These are phyloP conservation scores for Lagria hirta DNA, from an alignment of 2,888 invertebrate species.

Conservation along the genomic window DNA sequence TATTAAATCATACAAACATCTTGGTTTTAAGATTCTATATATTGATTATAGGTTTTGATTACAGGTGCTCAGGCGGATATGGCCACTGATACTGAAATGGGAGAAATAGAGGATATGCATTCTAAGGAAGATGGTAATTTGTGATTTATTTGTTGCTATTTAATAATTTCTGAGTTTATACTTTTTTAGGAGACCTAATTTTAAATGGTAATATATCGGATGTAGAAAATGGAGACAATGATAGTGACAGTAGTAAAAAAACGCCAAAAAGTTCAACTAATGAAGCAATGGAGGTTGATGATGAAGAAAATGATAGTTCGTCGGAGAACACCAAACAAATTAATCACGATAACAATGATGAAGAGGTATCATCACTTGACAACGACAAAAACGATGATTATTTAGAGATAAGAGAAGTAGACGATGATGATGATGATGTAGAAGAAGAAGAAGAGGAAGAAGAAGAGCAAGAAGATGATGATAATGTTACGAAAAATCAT, in stretches of 20 bases:
- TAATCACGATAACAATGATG: slow-evolving; percentile 25
- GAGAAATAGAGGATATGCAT: slow-evolving; percentile 52
- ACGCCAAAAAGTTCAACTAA: slow-evolving; percentile 9
- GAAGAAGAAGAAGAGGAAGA: slow-evolving; percentile 13
- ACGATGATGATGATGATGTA: slow-evolving; percentile 1
- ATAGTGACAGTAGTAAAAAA: slow-evolving; percentile 37
- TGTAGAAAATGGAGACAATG: slow-evolving; percentile 38
- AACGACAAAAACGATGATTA: slow-evolving; percentile 7
- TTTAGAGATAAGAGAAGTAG: slow-evolving; percentile 9
- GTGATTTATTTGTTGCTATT: too few species aligned
- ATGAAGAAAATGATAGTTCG: slow-evolving; percentile 38
- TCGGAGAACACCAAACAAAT: slow-evolving; percentile 23
- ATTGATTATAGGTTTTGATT: too few species aligned
- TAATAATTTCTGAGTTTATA: slow-evolving; percentile 3
- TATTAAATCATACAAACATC: too few species aligned
- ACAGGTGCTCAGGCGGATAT: slow-evolving; percentile 42
- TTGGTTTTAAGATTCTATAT: too few species aligned
- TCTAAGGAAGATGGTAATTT: slow-evolving; percentile 48
- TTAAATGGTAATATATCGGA: slow-evolving; percentile 49
- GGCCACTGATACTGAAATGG: slow-evolving; percentile 53
- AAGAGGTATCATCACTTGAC: slow-evolving; percentile 21
- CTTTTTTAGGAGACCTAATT: slow-evolving; percentile 35
- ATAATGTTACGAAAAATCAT: slow-evolving; percentile 13
- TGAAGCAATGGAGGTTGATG: slow-evolving; percentile 45
- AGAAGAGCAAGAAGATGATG: slow-evolving; percentile 32